A percentile compares a stretch with the other conserved stretches of the same genome.
phyloP scores from a whole-genome alignment of 2,113 vertebrate species.

The Lasiurus cinereus region DNA sequence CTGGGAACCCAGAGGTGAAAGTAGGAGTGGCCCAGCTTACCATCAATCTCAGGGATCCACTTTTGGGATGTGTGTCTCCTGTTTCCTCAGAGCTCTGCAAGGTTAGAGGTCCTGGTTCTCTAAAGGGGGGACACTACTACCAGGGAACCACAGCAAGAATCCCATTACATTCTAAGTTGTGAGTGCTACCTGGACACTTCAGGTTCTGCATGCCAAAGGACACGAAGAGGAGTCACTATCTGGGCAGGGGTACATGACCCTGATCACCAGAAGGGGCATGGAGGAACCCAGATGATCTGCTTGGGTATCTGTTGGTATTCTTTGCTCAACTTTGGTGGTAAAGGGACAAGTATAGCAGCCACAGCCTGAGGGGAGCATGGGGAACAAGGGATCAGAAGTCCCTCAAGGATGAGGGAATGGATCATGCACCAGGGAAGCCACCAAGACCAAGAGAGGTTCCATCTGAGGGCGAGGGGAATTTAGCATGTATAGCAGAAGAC shows the following conservation, averaged over 20 bases:
- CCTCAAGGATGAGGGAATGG: constrained; percentile 47
- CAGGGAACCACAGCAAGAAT: constrained; percentile 56
- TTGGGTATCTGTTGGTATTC: constrained; percentile 28
- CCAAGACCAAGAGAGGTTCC: constrained; percentile 46
- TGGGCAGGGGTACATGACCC: neutral
- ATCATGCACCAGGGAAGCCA: constrained; percentile 45
- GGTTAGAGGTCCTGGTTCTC: constrained; percentile 70
- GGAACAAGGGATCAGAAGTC: constrained; percentile 24
- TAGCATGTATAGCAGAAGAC: constrained; percentile 7
- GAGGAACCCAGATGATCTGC: neutral
- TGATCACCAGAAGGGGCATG: constrained; percentile 23
- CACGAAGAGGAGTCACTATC: constrained; percentile 27
- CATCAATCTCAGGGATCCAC: constrained; percentile 59
- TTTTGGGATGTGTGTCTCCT: constrained; percentile 63
- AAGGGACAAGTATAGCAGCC: neutral
- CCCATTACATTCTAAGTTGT: constrained; percentile 52
- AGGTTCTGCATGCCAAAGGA: constrained; percentile 14
- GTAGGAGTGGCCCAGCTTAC: constrained; percentile 53
- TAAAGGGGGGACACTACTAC: constrained; percentile 51
- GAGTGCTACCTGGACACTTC: constrained; percentile 17
- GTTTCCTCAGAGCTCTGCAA: constrained; percentile 62
- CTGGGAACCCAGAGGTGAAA: constrained; percentile 19
- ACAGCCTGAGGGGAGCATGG: constrained; percentile 17
- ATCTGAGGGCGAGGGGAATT: constrained; percentile 34
- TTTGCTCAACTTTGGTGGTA: constrained; percentile 43